These are phyloP conservation scores for Notiomystis cincta DNA, from an alignment of 2,113 vertebrate species.

Conservation along the genomic window DNA sequence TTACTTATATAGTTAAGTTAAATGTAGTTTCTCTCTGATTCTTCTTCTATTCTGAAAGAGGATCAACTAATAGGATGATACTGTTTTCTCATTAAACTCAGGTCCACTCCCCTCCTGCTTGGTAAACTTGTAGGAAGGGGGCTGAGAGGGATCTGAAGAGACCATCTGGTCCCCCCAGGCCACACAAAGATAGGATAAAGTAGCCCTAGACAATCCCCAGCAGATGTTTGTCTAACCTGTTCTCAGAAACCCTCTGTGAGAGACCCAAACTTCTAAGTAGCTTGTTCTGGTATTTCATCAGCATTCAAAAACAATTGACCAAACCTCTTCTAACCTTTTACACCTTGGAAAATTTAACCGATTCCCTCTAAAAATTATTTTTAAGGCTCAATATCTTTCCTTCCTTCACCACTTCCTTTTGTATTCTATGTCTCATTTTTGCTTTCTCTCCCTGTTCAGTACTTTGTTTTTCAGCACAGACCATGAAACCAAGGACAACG, in stretches of 20 bases:
- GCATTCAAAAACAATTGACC: background rate
- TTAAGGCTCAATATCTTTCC: background rate
- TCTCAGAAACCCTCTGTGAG: background rate
- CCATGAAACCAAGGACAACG: background rate
- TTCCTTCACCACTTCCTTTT: background rate
- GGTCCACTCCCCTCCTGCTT: background rate
- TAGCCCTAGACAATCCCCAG: constrained; percentile 43
- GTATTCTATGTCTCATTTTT: background rate
- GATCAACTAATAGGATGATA: constrained; percentile 9
- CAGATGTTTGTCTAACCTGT: constrained; percentile 57
- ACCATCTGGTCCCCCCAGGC: background rate
- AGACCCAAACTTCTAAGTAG: background rate
- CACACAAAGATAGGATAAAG: constrained; percentile 17
- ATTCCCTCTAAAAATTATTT: background rate
- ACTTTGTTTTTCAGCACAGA: background rate
- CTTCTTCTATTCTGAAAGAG: background rate
- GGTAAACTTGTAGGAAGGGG: background rate
- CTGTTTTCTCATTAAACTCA: background rate
- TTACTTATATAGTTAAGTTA: background rate
- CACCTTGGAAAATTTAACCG: background rate
- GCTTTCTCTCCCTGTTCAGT: background rate
- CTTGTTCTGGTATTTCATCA: constrained; percentile 17
- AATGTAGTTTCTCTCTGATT: background rate
- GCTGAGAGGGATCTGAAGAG: constrained; percentile 7
- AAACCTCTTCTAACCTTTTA: background rate